Conservation (phyloP, 2,888 invertebrate species). For the Athrips mouffetella region DNA sequence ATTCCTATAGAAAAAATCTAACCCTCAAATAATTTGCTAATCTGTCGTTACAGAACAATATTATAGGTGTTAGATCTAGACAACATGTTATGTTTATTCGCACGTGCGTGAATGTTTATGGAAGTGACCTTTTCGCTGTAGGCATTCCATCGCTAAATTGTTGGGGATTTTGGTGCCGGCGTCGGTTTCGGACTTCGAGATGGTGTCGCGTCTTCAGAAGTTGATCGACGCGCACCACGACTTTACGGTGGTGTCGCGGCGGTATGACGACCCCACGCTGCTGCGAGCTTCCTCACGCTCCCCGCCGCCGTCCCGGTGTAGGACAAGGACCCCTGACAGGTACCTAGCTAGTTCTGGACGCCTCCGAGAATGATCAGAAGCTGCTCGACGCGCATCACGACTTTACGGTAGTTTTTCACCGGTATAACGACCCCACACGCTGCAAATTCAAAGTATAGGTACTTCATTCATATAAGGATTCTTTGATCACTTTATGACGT, state of each 20-base stretch:
- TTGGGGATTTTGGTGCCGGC: constrained; percentile 81
- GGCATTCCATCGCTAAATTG: constrained; percentile 85
- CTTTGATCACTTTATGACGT: too few relatives aligned
- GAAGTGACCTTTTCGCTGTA: constrained; percentile 31
- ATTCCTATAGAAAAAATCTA: too few relatives aligned
- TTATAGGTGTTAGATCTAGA: too few relatives aligned
- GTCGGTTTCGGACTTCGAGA: constrained; percentile 86
- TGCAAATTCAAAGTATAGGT: too few relatives aligned
- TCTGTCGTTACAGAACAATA: too few relatives aligned
- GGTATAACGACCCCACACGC: constrained; percentile 73
- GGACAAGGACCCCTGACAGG: constrained; percentile 78
- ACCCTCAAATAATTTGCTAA: too few relatives aligned
- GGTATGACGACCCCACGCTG: constrained; percentile 72
- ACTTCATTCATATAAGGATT: too few relatives aligned
- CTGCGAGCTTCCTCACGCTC: constrained; percentile 68
- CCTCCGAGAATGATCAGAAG: too few relatives aligned
- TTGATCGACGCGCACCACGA: constrained; percentile 92
- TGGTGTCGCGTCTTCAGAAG: constrained; percentile 88
- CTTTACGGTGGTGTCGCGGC: constrained; percentile 88
- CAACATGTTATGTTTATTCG: too few relatives aligned
- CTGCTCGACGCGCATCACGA: constrained; percentile 92
- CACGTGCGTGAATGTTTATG: neutral
- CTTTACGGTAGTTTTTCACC: constrained; percentile 88
- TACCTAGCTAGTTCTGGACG: constrained; percentile 23
- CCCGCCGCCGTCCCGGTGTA: constrained; percentile 66